Conservation (phyloP, 2,888 invertebrate genomes). For the Phasia obesa region DNA sequence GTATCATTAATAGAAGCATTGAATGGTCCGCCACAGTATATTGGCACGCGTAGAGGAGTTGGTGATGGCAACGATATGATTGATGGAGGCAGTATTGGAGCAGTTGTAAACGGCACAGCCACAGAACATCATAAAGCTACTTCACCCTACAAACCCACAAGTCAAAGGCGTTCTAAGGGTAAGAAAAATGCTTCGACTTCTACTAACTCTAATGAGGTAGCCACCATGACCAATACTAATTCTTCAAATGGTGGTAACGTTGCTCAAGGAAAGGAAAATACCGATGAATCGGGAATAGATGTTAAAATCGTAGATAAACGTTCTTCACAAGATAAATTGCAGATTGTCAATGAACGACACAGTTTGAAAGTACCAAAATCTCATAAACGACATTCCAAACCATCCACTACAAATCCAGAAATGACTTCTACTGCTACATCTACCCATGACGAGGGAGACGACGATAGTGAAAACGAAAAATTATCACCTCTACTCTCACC, state of each 20-base stretch:
- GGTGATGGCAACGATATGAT: slow-evolving; percentile 71
- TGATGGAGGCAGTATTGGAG: slow-evolving; percentile 82
- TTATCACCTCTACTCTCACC: slow-evolving; percentile 87
- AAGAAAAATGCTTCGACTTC: slow-evolving; percentile 79
- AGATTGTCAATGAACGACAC: slow-evolving; percentile 85
- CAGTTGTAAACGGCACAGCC: slow-evolving; percentile 77
- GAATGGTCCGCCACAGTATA: slow-evolving; percentile 90
- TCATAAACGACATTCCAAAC: slow-evolving; percentile 70
- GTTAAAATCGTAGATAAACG: slow-evolving; percentile 68
- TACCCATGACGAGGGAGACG: slow-evolving; percentile 83
- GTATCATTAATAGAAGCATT: slow-evolving; percentile 97
- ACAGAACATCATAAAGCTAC: slow-evolving; percentile 78
- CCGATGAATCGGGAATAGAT: slow-evolving; percentile 58
- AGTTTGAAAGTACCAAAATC: slow-evolving; percentile 76
- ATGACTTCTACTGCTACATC: slow-evolving; percentile 69
- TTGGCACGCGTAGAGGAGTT: slow-evolving; percentile 68
- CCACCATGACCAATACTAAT: slow-evolving; percentile 71
- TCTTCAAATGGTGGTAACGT: slow-evolving; percentile 6
- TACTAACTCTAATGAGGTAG: slow-evolving; percentile 76
- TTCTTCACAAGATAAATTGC: slow-evolving; percentile 83
- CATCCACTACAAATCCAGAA: slow-evolving; percentile 65
- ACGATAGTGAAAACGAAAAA: slow-evolving; percentile 92
- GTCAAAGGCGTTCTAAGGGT: slow-evolving; percentile 78
- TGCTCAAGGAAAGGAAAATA: slow-evolving; percentile 63
- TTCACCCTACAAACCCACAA: slow-evolving; percentile 80